Conservation (phyloP, 2,113 vertebrate genomes). For the Alouatta palliata region DNA sequence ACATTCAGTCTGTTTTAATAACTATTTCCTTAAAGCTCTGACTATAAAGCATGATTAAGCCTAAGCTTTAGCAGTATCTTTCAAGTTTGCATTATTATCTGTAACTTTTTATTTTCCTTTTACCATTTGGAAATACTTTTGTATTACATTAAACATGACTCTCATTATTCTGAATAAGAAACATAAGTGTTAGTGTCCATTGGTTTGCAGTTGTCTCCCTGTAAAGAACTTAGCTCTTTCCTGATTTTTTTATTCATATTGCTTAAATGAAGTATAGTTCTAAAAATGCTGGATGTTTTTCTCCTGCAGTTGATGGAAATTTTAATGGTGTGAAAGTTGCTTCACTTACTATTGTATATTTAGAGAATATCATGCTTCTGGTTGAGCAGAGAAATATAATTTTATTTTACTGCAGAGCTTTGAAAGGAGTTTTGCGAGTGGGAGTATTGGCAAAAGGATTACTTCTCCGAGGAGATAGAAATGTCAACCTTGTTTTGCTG, state of each 20-base stretch:
- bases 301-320: neutral
- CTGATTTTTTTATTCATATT: neutral
- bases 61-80: neutral
- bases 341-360: neutral
- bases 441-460: conserved; percentile 98
- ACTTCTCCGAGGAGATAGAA: conserved; percentile 95
- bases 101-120: neutral
- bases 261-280: conserved; percentile 34
- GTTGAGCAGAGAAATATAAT: conserved; percentile 55
- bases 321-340: neutral
- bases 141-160: neutral
- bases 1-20: neutral
- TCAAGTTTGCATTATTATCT: neutral
- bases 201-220: neutral
- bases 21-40: neutral
- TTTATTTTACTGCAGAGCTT: conserved; percentile 85
- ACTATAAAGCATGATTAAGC: neutral
- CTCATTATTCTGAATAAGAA: neutral
- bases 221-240: neutral
- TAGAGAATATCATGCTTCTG: conserved; percentile 33
- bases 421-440: conserved; percentile 98
- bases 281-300: neutral
- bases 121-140: conserved; percentile 49
- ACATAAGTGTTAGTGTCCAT: neutral
- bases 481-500: conserved; percentile 95